These are phyloP conservation scores for Nymphalis c-album DNA, from an alignment of 2,888 invertebrate species.

Conservation along the genomic window DNA sequence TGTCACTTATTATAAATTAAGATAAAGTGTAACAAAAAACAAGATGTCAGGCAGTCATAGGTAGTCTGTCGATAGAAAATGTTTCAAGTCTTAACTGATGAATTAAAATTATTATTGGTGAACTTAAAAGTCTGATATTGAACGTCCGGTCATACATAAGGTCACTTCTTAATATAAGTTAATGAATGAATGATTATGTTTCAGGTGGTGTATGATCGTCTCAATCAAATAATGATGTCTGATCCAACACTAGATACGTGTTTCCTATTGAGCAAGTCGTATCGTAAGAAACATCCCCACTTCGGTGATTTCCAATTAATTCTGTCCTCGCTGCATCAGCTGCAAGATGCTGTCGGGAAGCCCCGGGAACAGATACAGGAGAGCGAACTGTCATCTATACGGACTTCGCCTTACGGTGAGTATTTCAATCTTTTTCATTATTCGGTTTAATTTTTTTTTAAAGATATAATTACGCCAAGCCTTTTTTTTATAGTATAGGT, in stretches of 20 bases:
- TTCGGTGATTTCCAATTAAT: constrained; percentile 63
- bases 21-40: too few species aligned
- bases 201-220: not conserved
- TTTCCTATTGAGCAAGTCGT: constrained; percentile 47
- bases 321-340: constrained; percentile 49
- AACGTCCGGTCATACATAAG: too few species aligned
- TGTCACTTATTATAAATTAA: too few species aligned
- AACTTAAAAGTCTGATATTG: too few species aligned
- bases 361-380: constrained; percentile 51
- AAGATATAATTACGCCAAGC: too few species aligned
- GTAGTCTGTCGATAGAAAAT: too few species aligned
- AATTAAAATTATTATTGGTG: too few species aligned
- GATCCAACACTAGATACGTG: constrained; percentile 30
- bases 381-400: constrained; percentile 40
- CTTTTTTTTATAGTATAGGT: too few species aligned
- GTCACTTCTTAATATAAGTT: too few species aligned
- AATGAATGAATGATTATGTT: not conserved
- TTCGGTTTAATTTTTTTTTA: too few species aligned
- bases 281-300: constrained; percentile 60
- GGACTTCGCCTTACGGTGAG: constrained; percentile 39
- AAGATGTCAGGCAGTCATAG: too few species aligned
- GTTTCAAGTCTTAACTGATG: too few species aligned
- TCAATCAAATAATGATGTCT: not conserved
- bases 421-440: not conserved
- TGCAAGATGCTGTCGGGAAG: constrained; percentile 50